Conservation (phyloP, 2,888 invertebrate species). For the Drosophila paramelanica region DNA sequence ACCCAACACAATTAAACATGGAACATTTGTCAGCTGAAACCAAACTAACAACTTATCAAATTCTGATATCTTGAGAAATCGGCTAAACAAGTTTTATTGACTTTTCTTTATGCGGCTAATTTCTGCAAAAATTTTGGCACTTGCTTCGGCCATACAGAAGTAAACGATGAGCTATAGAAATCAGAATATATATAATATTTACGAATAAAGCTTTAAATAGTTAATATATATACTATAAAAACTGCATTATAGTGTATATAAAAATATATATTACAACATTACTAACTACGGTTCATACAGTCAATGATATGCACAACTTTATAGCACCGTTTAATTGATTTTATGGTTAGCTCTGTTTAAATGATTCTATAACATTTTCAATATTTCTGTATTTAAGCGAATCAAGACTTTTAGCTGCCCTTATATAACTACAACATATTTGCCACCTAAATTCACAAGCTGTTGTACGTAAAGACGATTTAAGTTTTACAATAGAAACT, state of each 20-base stretch:
- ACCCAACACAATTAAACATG: constrained; percentile 65
- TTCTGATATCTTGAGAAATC: constrained; percentile 56
- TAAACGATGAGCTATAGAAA: constrained; percentile 15
- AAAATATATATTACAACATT: neutral
- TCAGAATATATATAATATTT: too few relatives aligned
- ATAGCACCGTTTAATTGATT: constrained; percentile 38
- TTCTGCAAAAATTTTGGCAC: constrained; percentile 20
- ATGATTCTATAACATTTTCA: constrained; percentile 16
- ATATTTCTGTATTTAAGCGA: constrained; percentile 28
- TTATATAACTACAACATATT: constrained; percentile 3
- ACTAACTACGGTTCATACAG: neutral
- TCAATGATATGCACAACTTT: constrained; percentile 22
- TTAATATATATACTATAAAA: too few relatives aligned
- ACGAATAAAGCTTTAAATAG: neutral
- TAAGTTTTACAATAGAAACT: constrained; percentile 30
- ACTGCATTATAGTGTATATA: neutral
- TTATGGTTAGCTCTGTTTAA: constrained; percentile 27
- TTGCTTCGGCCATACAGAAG: constrained; percentile 13
- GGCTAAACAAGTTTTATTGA: constrained; percentile 65
- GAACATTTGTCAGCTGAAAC: constrained; percentile 65
- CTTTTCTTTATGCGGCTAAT: constrained; percentile 48
- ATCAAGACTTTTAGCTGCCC: constrained; percentile 5
- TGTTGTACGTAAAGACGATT: constrained; percentile 21
- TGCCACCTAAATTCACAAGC: constrained; percentile 16
- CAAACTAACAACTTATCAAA: constrained; percentile 63